These are phyloP conservation scores for Gymnogyps californianus DNA, from an alignment of 2,113 vertebrate species.

Conservation along the genomic window DNA sequence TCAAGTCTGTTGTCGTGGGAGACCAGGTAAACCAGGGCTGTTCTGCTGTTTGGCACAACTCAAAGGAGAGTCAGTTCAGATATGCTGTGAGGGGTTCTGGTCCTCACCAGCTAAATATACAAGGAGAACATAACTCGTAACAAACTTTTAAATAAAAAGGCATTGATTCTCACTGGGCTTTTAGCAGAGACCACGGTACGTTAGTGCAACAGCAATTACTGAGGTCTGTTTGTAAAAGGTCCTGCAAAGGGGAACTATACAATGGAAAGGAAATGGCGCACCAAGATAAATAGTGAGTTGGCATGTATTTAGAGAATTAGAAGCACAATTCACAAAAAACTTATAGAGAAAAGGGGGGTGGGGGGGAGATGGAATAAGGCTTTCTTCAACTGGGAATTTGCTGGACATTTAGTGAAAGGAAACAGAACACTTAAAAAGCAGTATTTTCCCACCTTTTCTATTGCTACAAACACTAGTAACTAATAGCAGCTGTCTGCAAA, in stretches of 20 bases:
- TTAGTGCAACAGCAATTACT: background rate
- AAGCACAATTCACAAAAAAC: background rate
- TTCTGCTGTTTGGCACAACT: conserved; percentile 25
- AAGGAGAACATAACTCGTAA: background rate
- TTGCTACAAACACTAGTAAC: background rate
- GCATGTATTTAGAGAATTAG: background rate
- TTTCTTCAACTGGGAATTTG: background rate
- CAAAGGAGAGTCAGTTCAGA: background rate
- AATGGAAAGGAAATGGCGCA: background rate
- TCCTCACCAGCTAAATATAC: background rate
- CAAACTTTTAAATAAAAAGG: background rate
- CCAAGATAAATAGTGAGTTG: conserved; percentile 16
- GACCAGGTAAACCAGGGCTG: conserved; percentile 74
- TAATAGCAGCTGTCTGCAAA: background rate
- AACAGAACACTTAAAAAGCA: background rate
- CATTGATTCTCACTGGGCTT: background rate
- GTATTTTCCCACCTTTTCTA: background rate
- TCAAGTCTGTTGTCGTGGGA: conserved; percentile 78
- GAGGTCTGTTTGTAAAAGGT: background rate
- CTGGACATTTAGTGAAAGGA: background rate
- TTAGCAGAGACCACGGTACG: background rate
- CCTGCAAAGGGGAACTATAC: background rate
- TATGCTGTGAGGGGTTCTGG: background rate
- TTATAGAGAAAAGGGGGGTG: background rate
- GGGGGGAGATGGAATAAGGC: background rate